phyloP scores from a whole-genome alignment of 2,797 vertebrate species.

The Hephaestus fuliginosus region DNA sequence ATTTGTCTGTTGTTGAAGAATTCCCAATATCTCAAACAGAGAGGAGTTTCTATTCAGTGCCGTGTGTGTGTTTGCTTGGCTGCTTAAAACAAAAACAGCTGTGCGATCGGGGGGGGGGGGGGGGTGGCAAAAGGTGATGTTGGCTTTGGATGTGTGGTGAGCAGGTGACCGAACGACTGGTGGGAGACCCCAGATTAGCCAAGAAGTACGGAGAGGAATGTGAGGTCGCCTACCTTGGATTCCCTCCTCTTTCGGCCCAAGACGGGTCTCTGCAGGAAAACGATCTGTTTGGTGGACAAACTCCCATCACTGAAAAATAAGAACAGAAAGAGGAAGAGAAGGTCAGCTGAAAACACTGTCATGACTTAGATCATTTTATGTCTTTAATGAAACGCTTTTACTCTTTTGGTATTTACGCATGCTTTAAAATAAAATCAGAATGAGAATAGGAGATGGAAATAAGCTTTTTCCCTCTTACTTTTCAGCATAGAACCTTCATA shows the following conservation, averaged over 20 bases:
- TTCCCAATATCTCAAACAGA: conserved; percentile 33
- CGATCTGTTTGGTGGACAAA: conserved; percentile 97
- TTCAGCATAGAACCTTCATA: neutral
- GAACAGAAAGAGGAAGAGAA: conserved; percentile 24
- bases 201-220: conserved; percentile 58
- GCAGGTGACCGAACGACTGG: conserved; percentile 43
- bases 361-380: neutral
- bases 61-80: conserved; percentile 33
- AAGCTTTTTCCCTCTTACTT: neutral
- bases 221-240: conserved; percentile 89
- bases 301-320: conserved; percentile 91
- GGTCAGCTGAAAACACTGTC: neutral
- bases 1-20: conserved; percentile 34
- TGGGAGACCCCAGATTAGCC: conserved; percentile 41
- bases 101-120: neutral
- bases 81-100: conserved; percentile 59
- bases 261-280: conserved; percentile 97
- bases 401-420: conserved; percentile 11
- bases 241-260: conserved; percentile 94
- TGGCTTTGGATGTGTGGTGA: conserved; percentile 27
- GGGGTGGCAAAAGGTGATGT: conserved; percentile 35
- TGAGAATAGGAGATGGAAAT: neutral
- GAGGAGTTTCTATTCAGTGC: neutral
- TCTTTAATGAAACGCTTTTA: neutral
- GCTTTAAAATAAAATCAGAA: neutral